phyloP scores from a whole-genome alignment of 1,140 invertebrate genomes.

The honey bee (Apis mellifera) region DNA sequence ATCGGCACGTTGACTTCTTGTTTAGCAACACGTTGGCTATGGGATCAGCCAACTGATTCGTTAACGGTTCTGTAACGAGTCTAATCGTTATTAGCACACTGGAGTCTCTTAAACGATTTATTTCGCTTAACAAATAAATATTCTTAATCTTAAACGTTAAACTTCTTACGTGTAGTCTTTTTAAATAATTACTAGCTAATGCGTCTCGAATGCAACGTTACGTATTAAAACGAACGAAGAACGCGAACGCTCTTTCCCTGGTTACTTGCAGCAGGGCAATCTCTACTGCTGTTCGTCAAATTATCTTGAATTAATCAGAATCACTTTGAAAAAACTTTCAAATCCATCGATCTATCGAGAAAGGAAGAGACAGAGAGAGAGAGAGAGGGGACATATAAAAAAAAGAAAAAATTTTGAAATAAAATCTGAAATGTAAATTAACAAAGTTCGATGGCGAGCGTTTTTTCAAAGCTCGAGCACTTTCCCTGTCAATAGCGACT shows the following conservation, averaged over 20 bases:
- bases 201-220: background rate
- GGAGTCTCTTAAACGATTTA: conserved; percentile 16
- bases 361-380: background rate
- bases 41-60: conserved; percentile 3
- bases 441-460: background rate
- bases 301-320: background rate
- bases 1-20: conserved; percentile 6
- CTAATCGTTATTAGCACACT: conserved; percentile 12
- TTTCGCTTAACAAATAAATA: conserved; percentile 46
- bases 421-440: background rate
- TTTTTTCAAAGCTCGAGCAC: conserved; percentile 26
- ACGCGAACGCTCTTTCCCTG: background rate
- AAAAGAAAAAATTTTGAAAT: background rate
- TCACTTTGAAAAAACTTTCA: conserved; percentile 30
- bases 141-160: conserved; percentile 39
- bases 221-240: conserved; percentile 4
- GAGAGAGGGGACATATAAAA: background rate
- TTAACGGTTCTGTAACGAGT: background rate
- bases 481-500: conserved; percentile 23
- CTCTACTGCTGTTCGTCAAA: conserved; percentile 19
- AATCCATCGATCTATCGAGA: background rate
- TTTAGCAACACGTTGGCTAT: conserved; percentile 11
- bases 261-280: conserved; percentile 1
- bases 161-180: conserved; percentile 32
- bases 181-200: conserved; percentile 48